These are phyloP conservation scores for Hippopotamus amphibius DNA, from an alignment of 2,113 vertebrate genomes.

Conservation along the genomic window DNA sequence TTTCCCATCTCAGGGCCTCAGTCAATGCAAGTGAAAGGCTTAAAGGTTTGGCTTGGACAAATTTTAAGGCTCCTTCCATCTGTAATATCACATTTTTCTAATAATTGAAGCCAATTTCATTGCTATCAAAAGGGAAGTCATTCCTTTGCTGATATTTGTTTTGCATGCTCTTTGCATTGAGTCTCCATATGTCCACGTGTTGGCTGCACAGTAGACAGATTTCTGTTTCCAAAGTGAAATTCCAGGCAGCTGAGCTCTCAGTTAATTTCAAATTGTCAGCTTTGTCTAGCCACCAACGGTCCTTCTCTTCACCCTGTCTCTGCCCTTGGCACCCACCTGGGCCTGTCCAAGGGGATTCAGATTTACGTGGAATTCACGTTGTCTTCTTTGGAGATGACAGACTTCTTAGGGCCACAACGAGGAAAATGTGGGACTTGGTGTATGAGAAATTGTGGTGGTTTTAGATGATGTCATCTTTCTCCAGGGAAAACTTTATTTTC, in stretches of 20 bases:
- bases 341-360: neutral
- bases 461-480: neutral
- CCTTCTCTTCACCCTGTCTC: neutral
- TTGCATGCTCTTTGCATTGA: neutral
- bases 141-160: neutral
- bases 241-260: neutral
- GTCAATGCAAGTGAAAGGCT: neutral
- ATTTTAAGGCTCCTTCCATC: neutral
- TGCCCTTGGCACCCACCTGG: neutral
- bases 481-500: neutral
- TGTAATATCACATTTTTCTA: neutral
- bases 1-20: neutral
- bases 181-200: neutral
- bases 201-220: neutral
- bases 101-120: neutral
- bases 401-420: neutral
- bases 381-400: neutral
- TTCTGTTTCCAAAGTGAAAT: neutral
- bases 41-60: neutral
- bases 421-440: neutral
- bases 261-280: neutral
- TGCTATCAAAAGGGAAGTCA: neutral
- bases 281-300: neutral
- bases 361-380: neutral
- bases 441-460: neutral